A percentile compares a stretch with the other conserved stretches of the same genome.
phyloP scores from a whole-genome alignment of 2,113 vertebrate genomes.

The Lagenorhynchus albirostris region DNA sequence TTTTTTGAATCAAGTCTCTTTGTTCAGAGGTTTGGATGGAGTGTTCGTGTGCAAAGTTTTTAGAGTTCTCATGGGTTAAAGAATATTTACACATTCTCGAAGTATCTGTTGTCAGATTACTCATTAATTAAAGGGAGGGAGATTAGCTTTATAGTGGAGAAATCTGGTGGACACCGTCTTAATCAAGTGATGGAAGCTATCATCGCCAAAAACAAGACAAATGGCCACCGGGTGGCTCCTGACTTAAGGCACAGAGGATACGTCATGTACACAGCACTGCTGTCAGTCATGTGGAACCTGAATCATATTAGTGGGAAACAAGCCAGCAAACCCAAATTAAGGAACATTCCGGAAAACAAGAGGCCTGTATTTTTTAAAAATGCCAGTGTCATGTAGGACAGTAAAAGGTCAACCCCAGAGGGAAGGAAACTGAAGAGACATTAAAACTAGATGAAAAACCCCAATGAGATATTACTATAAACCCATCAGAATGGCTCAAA shows the following conservation, averaged over 20 bases:
- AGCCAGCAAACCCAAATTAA: no score
- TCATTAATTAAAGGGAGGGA: neutral
- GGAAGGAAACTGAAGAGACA: neutral
- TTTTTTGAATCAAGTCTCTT: neutral
- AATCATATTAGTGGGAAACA: no score
- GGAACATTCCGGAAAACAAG: neutral
- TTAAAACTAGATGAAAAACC: neutral
- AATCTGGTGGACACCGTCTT: neutral
- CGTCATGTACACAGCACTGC: neutral
- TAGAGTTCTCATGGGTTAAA: neutral
- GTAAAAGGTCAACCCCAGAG: neutral
- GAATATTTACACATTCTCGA: neutral
- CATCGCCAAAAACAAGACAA: neutral
- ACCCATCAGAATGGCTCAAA: neutral
- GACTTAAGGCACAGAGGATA: neutral
- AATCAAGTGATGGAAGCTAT: neutral
- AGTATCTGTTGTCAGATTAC: neutral
- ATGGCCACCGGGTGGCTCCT: neutral
- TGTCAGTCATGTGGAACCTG: no score
- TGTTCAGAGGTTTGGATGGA: neutral
- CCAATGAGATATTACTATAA: neutral
- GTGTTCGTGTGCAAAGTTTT: neutral
- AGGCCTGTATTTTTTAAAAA: neutral
- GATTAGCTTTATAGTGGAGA: neutral
- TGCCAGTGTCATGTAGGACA: neutral